Base-by-base conservation (phyloP, 2,797 vertebrate species). In the Myoxocephalus aenaeus region DNA sequence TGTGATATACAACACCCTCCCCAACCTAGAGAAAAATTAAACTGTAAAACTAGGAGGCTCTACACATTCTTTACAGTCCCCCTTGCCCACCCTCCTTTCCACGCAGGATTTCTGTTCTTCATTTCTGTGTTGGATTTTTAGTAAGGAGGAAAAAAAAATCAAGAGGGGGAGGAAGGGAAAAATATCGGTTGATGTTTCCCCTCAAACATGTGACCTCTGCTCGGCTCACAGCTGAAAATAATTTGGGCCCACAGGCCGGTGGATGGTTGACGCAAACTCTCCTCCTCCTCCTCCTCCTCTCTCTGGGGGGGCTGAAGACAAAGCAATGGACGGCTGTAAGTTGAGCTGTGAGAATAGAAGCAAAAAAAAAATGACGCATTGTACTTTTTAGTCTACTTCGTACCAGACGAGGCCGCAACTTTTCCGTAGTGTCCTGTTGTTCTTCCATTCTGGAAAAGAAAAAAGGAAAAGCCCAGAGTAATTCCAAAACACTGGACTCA, bases 141-240 rank as follows among this genome's bases (percentile, higher is more conserved):
- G 72, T 65, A 66, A 81, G 71, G 63, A 73, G 80, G 38, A 40
- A 13, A 82, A 86, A 32, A 85, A 64, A 86, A 85, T 78, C 75
- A 75, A 65, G 65, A 69, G 73, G 76, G 70, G 80, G 74, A 69
- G 75, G 77, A 75, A 70, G 66, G 27, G 18, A 2, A 65, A 75
- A 80, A 81, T 77, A 75, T 57, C 54, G 70, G 83, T 90, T 92
- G 88, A 92, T 92, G 90, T 94, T 93, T 89, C 90, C 90, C 89
- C 71, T 91, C 91, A 94, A 93, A 93, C 93, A 94, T 92, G 93
- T 93, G 93, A 94, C 91, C 91, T 84, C 82, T 86, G 81, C 87
- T 87, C 79, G 20, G 81, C 88, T 94, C 91, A 92, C 94, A 96
- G 93, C 93, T 96, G 95, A 95, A 94, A 95, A 94, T 94, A 88